Percentiles rank a stretch among this genome's conserved stretches.
phyloP scores from a whole-genome alignment of 2,797 vertebrate genomes.

The Hemibagrus guttatus region DNA sequence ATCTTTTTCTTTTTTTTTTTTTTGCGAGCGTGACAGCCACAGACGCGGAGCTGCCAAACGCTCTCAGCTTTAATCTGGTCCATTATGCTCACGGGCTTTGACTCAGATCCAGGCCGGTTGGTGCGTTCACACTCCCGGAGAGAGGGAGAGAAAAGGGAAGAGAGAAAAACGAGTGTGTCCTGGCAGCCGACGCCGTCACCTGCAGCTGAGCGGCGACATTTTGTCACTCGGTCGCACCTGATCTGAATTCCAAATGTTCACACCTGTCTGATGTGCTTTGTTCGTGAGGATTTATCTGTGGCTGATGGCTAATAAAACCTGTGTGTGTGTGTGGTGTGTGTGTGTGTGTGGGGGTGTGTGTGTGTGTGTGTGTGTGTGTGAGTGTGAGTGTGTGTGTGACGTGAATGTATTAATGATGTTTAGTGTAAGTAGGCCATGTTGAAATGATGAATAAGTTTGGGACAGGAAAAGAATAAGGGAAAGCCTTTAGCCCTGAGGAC shows the following conservation, averaged over 20 bases:
- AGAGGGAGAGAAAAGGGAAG: constrained; percentile 16
- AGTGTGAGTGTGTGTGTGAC: constrained; percentile 35
- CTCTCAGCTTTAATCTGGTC: constrained; percentile 69
- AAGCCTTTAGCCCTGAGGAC: constrained; percentile 52
- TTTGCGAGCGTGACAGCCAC: constrained; percentile 31
- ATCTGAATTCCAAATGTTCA: constrained; percentile 54
- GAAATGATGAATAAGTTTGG: constrained; percentile 56
- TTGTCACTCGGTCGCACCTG: constrained; percentile 55
- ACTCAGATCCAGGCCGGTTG: constrained; percentile 64
- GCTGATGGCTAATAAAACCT: constrained; percentile 17
- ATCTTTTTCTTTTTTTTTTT: too few species aligned
- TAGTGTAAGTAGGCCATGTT: constrained; percentile 55
- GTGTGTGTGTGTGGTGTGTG: constrained; percentile 34
- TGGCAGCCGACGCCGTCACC: constrained; percentile 49
- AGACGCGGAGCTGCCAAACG: constrained; percentile 61
- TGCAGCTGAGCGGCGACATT: constrained; percentile 51
- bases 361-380: constrained; percentile 41
- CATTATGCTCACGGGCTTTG: constrained; percentile 73
- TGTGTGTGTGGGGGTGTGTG: constrained; percentile 39
- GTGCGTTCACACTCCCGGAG: constrained; percentile 50
- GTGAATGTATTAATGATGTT: constrained; percentile 60
- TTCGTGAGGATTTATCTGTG: constrained; percentile 40
- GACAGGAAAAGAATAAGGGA: constrained; percentile 44
- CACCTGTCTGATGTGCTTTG: constrained; percentile 41
- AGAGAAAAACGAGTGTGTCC: constrained; percentile 32